Base-by-base conservation (phyloP, 2,888 invertebrate species). In the Drosophila kanekoi region DNA sequence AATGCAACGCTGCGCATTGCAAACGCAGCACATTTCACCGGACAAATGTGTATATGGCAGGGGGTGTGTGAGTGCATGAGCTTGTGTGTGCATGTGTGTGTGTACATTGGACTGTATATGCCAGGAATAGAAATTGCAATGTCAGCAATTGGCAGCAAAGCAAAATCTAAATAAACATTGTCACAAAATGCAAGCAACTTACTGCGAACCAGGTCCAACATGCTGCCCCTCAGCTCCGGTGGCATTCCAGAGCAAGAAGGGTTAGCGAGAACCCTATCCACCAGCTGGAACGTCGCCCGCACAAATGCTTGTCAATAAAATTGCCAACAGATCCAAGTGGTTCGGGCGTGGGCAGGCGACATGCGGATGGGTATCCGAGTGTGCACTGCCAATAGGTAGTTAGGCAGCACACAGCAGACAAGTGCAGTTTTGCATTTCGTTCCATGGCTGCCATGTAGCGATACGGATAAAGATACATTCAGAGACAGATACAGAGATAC, bases 131-230 rank as follows among this genome's bases (percentile, higher is more conserved):
- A 86, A 86, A 86, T 87, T 88, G 88, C 88, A 89, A 87, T 83
- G 89, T 89, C 89, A 89, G 89, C 88, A 89, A 89, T 89, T 89
- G 88, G 88, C 89, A 89, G 87, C 87, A 89, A 75, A 47, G 88
- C 88, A 89, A 89, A 89, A 89, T 89, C 88, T 88, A 89, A 88
- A 88, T 88, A 88, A 88, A 89, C 88, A 88, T 87, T 87, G 85
- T 85, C 87, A 87, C 85, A 88, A 79, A 87, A 87, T 85, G 87
- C 81, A 84, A 81, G 79, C 64, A 64, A 78, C 71, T 62, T 61
- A 49, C 58, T 20, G 28, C 51, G 18, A 32, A 35, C 43, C 32
- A 54, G 35, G 10, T 13, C 40, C 43, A 13, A 10, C 11, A 13
- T 18, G 10, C 32, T 6, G n/a, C 28, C 20, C 8, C 14, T 11